phyloP scores from a whole-genome alignment of 2,888 invertebrate species.

The Hemicrepidius hirtus region DNA sequence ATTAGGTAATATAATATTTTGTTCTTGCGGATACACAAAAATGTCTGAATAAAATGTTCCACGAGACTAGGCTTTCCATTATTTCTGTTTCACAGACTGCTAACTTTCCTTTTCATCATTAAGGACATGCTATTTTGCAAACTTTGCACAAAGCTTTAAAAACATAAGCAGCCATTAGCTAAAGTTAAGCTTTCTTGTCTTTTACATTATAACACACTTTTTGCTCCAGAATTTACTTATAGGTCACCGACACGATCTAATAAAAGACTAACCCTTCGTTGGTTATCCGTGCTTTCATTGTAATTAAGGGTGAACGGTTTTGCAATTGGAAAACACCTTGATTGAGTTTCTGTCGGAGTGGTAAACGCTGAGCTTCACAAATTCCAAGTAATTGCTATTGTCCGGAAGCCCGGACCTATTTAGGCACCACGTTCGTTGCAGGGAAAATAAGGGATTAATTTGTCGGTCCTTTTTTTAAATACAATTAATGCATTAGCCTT shows the following conservation, averaged over 20 bases:
- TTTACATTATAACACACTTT: not conserved
- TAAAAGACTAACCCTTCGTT: constrained; percentile 7
- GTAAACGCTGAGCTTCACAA: not conserved
- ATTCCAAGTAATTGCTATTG: constrained; percentile 9
- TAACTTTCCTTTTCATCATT: constrained; percentile 9
- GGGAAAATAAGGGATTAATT: not conserved
- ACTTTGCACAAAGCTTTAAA: constrained; percentile 11
- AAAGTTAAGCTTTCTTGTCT: not conserved
- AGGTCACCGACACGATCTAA: not conserved
- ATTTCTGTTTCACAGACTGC: constrained; percentile 24
- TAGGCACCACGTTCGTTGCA: not conserved
- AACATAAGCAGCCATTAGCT: constrained; percentile 6
- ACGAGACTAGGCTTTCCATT: constrained; percentile 10
- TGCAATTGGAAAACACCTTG: not conserved
- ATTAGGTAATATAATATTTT: not conserved
- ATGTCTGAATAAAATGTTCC: constrained; percentile 1
- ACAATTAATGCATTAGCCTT: not conserved
- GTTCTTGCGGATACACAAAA: not conserved
- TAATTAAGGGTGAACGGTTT: constrained; percentile 4
- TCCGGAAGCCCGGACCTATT: not conserved
- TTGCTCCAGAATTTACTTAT: constrained; percentile 3
- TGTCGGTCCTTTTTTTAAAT: not conserved
- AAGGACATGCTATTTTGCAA: not conserved
- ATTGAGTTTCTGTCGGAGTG: not conserved
- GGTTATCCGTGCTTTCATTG: not conserved